Percentiles rank a stretch among this genome's conserved stretches.
phyloP scores from a whole-genome alignment of 2,113 vertebrate species.

The Balaenoptera acutorostrata region DNA sequence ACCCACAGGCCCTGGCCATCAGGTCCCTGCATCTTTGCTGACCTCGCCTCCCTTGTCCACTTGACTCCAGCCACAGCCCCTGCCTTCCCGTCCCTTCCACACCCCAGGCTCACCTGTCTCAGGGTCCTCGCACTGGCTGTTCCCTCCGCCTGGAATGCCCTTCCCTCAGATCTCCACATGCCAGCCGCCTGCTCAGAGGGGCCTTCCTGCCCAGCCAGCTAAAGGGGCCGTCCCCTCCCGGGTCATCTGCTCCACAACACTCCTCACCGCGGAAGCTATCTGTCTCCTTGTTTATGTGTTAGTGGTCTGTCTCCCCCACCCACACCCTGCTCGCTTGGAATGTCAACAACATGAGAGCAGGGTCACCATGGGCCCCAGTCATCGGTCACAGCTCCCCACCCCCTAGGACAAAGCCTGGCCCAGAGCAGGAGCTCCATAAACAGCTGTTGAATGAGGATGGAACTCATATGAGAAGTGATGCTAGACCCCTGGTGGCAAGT shows the following conservation, averaged over 20 bases:
- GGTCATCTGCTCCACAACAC: fast-evolving
- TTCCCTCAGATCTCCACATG: background rate
- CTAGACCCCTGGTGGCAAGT: background rate
- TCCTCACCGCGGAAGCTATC: background rate
- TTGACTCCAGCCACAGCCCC: background rate
- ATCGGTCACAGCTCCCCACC: background rate
- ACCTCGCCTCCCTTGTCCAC: fast-evolving
- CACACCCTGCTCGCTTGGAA: background rate
- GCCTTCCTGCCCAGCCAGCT: background rate
- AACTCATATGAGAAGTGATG: background rate
- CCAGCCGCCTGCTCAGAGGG: background rate
- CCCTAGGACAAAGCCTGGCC: background rate
- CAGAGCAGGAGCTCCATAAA: background rate
- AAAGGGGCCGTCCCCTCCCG: background rate
- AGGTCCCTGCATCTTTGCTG: background rate
- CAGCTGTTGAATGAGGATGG: background rate
- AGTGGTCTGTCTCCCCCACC: background rate
- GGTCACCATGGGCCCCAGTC: background rate
- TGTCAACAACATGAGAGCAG: background rate
- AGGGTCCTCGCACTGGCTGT: background rate
- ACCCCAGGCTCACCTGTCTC: background rate
- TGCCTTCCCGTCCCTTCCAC: background rate
- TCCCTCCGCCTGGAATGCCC: background rate
- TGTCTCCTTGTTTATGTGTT: background rate
- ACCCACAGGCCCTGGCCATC: background rate